Conservation (phyloP, 1,140 invertebrate species). For the Phortica variegata region DNA sequence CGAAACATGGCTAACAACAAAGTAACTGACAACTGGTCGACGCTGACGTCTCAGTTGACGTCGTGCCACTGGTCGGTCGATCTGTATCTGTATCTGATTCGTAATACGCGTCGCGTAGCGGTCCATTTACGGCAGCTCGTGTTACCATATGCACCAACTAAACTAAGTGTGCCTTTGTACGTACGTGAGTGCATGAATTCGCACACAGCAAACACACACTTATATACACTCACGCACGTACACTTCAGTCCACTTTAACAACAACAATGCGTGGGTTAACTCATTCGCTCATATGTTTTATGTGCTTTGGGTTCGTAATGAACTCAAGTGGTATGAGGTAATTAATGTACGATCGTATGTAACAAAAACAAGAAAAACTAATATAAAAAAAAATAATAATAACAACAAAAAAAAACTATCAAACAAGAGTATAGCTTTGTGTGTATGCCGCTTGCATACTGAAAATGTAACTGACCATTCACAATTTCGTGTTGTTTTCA, state of each 20-base stretch:
- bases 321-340: conserved; percentile 1
- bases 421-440: no score
- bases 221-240: neutral
- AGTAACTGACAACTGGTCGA: conserved; percentile 1
- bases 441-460: no score
- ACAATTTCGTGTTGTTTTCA: no score
- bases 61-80: no score
- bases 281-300: neutral
- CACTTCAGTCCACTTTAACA: neutral
- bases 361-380: no score
- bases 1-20: conserved; percentile 42
- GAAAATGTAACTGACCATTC: no score
- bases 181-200: neutral
- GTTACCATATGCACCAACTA: neutral
- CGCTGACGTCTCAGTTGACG: neutral
- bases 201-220: no score
- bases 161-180: no score
- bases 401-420: no score
- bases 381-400: no score
- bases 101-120: conserved; percentile 9
- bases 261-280: neutral
- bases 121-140: conserved; percentile 41
- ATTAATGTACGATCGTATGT: neutral
- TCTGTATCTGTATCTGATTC: neutral
- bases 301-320: conserved; percentile 5